Base-by-base conservation (phyloP, 2,113 vertebrate genomes). In the Monarcha castaneiventris region DNA sequence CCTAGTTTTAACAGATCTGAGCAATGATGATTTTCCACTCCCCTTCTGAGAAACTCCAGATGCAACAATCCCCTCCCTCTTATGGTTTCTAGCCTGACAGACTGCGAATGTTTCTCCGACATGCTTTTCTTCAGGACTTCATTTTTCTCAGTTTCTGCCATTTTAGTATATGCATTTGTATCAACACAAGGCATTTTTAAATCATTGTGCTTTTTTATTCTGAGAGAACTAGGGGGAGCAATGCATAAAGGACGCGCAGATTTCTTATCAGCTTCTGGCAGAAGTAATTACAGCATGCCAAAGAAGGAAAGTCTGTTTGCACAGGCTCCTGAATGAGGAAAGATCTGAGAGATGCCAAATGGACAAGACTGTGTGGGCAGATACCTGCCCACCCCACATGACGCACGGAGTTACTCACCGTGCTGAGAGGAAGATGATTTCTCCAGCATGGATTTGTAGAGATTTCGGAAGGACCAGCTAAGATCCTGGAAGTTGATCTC, bases 401-500 rank as follows among this genome's bases (percentile, higher is more conserved):
- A 93, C 39, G 26, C 49, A 72, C 29, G 39, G 4, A 16, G 75
- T 85, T 83, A 95, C 98, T 97, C 97, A 99, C 99, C 98, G 93
- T 99, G 98, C 94, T 99, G 98, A 27, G 98, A 98, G 26, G 99
- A 99, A 52, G 98, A 98, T 30, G 98, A 98, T 92, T 98, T 98
- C 96, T 99, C 99, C 80, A 99, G 98, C 98, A 99, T 98, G 27
- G 98, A 99, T 96, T 98, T 99, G 97, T 98, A 98, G 76, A 99
- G 98, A 72, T 99, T 99, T 90, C 99, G 99, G 97, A 99, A 99
- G 82, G 99, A 99, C 86, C 98, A 98, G 81, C 99, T 99, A 78
- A 99, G 97, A 94, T 99, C 99, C 61, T 99, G 99, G 73, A 99
- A 98, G 96, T 98, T 99, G 95, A 99, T 98, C 97, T 99, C 99